Evolutionary conservation across 2,888 invertebrate species (phyloP).

Genomic region (Dolichopus griseipennis): DNA sequence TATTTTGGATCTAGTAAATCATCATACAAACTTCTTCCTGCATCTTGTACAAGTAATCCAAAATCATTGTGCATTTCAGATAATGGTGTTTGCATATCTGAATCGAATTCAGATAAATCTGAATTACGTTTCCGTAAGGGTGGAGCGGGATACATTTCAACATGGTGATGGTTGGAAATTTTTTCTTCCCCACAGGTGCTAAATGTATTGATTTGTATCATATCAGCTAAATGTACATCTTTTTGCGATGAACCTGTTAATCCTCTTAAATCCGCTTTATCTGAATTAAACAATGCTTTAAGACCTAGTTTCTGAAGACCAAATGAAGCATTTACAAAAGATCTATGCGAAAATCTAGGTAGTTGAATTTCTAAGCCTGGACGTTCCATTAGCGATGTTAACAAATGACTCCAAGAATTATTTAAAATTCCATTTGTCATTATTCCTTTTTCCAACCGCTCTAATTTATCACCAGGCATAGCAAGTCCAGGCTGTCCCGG

Average conservation of each 20-base stretch:
- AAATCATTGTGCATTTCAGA: slow-evolving; percentile 37
- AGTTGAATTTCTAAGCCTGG: slow-evolving; percentile 73
- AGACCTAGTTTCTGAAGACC: slow-evolving; percentile 74
- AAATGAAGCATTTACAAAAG: slow-evolving; percentile 69
- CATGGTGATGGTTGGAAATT: slow-evolving; percentile 65
- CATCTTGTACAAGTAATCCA: slow-evolving; percentile 45
- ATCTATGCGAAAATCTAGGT: slow-evolving; percentile 74
- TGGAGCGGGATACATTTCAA: slow-evolving; percentile 71
- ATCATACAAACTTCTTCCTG: slow-evolving; percentile 59
- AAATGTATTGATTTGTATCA: slow-evolving; percentile 75
- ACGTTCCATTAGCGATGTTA: slow-evolving; percentile 65
- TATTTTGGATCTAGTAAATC: slow-evolving; percentile 50
- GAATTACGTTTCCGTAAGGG: slow-evolving; percentile 48
- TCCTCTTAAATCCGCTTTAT: slow-evolving; percentile 72
- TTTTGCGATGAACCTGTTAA: slow-evolving; percentile 67
- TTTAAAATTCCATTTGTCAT: slow-evolving; percentile 57
- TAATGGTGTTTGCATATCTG: slow-evolving; percentile 30
- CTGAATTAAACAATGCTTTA: slow-evolving; percentile 65
- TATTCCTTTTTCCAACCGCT: slow-evolving; percentile 62
- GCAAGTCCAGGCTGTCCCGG: slow-evolving; percentile 78
- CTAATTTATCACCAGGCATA: slow-evolving; percentile 69
- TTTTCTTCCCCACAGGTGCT: slow-evolving; percentile 70
- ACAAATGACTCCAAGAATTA: slow-evolving; percentile 62
- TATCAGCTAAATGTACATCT: slow-evolving; percentile 73
- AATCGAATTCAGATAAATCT: slow-evolving; percentile 30